phyloP scores from a whole-genome alignment of 2,797 vertebrate genomes.

The Catostomus latipinnis region DNA sequence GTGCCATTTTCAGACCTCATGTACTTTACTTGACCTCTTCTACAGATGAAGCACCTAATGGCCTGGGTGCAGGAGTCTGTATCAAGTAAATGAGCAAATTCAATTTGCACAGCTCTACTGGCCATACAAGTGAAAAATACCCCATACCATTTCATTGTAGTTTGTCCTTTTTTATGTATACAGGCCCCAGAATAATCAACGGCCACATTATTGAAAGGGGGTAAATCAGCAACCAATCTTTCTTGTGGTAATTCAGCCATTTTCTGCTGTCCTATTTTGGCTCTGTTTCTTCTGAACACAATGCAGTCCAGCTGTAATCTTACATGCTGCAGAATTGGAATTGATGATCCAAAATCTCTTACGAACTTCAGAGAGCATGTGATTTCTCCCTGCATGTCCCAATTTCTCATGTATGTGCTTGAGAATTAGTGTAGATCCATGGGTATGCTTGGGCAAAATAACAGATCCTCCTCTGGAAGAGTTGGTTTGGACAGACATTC shows the following conservation, averaged over 20 bases:
- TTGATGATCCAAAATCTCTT: conserved; percentile 19
- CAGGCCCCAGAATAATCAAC: neutral
- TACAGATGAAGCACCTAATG: neutral
- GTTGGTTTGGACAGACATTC: neutral
- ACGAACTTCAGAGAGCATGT: neutral
- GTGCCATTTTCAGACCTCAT: neutral
- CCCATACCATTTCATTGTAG: conserved; percentile 6
- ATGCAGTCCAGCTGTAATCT: neutral
- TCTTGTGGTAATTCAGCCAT: conserved; percentile 7
- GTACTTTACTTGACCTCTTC: neutral
- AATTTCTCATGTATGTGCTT: neutral
- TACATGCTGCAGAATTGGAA: neutral
- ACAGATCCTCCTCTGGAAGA: neutral
- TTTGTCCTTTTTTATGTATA: conserved; percentile 9
- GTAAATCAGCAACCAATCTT: neutral
- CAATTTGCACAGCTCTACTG: conserved; percentile 10
- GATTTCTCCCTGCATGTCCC: neutral
- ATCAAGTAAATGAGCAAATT: conserved; percentile 5
- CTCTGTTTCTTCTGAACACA: neutral
- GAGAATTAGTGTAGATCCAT: neutral
- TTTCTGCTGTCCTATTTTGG: neutral
- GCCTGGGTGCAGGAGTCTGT: conserved; percentile 6
- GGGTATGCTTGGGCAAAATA: neutral
- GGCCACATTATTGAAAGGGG: neutral
- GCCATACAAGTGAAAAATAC: conserved; percentile 21